Base-by-base conservation (phyloP, 2,888 invertebrate species). In the Metalampra italica region DNA sequence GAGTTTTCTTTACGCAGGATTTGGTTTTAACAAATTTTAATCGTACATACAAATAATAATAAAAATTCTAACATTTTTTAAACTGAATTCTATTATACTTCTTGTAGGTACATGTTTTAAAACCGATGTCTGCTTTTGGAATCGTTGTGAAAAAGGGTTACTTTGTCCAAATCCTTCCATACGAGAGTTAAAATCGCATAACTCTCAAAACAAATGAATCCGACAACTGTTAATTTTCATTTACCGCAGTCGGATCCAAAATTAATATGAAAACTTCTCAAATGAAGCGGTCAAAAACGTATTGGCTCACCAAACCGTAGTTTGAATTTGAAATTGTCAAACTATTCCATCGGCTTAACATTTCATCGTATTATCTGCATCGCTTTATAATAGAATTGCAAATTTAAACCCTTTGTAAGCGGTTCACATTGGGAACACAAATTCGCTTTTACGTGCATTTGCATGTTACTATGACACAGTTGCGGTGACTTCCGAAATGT, bases 391-490 rank as follows among this genome's bases (percentile, higher is more conserved):
- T 84, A 80, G 88, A 88, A 86, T 89, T 87, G 85, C 86, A 87
- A 88, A 89, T 89, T 86, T 86, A 78, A 87, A 82, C 86, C 84
- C 82, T 85, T 84, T 82, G 86, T 86, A 87, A 86, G 80, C 84
- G 81, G 71, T 84, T 75, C 72, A 83, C 81, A 82, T 87, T 75
- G 74, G 74, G 69, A 82, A 89, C 88, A 87, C 85, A 85, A 87
- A 85, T 86, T 87, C 73, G 85, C 88, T 89, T 88, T 89, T 82
- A 89, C 76, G 80, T 74, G 75, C 76, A 88, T 89, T 89, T 88
- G 84, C 88, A 88, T 82, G 69, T 71, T 72, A 70, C 74, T 66
- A 63, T 73, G 78, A 78, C 78, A 72, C 78, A 75, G 72, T 79
- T 77, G 80, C 62, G 75, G 75, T 68, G 77, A 82, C 80, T 82